phyloP scores from a whole-genome alignment of 2,113 vertebrate species.

The Dinomys branickii region DNA sequence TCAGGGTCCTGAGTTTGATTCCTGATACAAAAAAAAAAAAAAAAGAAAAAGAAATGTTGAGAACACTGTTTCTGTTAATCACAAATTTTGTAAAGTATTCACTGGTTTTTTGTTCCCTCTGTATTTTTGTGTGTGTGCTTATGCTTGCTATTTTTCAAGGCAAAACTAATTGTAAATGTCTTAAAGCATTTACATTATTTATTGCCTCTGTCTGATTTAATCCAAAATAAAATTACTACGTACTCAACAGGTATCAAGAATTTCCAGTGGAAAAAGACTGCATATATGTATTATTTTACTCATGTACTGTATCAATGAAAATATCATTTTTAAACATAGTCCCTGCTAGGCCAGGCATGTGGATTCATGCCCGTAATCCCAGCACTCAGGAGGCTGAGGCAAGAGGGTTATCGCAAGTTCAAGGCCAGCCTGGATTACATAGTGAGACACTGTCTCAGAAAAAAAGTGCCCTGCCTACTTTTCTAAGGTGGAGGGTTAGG shows the following conservation, averaged over 20 bases:
- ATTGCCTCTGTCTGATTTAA: slow-evolving; percentile 20
- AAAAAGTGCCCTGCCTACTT: not conserved
- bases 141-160: not conserved
- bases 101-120: not conserved
- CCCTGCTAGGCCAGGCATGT: not conserved
- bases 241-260: slow-evolving; percentile 6
- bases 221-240: slow-evolving; percentile 55
- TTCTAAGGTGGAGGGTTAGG: not conserved
- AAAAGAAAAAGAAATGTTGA: too few species aligned
- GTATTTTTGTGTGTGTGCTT: not conserved
- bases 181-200: slow-evolving; percentile 39
- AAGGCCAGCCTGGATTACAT: not conserved
- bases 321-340: not conserved
- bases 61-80: not conserved
- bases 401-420: not conserved
- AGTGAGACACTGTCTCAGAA: not conserved
- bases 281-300: not conserved
- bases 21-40: too few species aligned
- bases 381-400: not conserved
- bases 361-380: not conserved
- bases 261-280: not conserved
- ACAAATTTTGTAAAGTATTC: not conserved
- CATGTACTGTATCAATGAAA: not conserved
- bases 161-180: not conserved
- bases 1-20: too few species aligned